Percentiles rank a stretch among this genome's conserved stretches.
Conservation (phyloP, 2,113 vertebrate species). For the Odocoileus hemionus region DNA sequence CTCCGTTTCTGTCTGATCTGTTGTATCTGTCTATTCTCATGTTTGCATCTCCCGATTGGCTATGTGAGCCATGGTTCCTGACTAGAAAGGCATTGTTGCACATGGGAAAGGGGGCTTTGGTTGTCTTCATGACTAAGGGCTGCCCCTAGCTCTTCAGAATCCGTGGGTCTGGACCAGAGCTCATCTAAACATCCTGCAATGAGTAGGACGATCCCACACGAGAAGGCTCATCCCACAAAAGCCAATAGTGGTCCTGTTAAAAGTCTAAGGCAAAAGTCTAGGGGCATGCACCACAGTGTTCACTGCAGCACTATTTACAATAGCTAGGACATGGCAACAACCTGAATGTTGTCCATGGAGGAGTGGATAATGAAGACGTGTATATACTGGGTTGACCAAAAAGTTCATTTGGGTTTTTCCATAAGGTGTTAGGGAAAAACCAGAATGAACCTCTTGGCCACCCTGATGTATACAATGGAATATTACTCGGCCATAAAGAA, state of each 20-base stretch:
- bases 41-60: not conserved
- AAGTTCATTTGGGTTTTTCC: not conserved
- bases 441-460: not conserved
- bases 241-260: not conserved
- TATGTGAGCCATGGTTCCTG: not conserved
- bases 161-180: not conserved
- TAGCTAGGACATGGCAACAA: not conserved
- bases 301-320: not conserved
- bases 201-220: not conserved
- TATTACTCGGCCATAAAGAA: not conserved
- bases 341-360: not conserved
- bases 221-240: not conserved
- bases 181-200: not conserved
- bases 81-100: not conserved
- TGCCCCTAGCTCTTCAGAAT: not conserved
- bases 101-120: not conserved
- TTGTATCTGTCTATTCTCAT: not conserved
- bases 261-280: not conserved
- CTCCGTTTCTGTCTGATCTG: not conserved
- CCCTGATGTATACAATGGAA: not conserved
- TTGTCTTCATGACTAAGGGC: not conserved
- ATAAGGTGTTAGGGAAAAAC: not conserved
- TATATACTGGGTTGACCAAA: not conserved
- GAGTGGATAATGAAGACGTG: not conserved
- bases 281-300: not conserved